Base-by-base conservation (phyloP, 2,888 invertebrate genomes). In the Nephrotoma appendiculata region DNA sequence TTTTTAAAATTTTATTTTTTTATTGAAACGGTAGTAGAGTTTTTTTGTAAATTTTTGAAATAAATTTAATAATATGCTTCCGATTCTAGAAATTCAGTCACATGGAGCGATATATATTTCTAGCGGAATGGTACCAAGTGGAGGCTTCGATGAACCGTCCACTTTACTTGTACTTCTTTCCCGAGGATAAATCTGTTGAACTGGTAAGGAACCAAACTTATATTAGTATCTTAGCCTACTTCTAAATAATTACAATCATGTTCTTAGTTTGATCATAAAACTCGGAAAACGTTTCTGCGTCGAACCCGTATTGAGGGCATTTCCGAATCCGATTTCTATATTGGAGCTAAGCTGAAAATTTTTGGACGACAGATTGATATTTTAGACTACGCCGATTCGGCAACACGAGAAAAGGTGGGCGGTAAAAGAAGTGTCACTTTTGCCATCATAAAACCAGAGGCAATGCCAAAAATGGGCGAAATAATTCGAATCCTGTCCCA, bases 111-210 rank as follows among this genome's bases (percentile, higher is more conserved):
- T 90, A 92, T 88, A 90, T 91, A 45, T 96, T 96, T 91, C 91
- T 94, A 87, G 96, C 96, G 2, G 97, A 98, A 92, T 98, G 97
- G 97, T 97, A 95, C 90, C 98, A 98, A 90, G 94, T 94, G 88
- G 94, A 96, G 89, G 95, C 96, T 0, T 94, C 94, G 71, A 93
- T 96, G 15, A 92, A 95, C 41, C 95, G 96, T 89, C 94, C 94
- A 88, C 98, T 96, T 91, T 93, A 95, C 89, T 91, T 98, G 86
- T 95, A 95, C 89, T 98, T 94, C 90, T 97, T 94, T 91, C 95
- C 95, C 2, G 93, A 92, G 86, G 97, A 98, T 90, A 94, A 94
- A 89, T 95, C 96, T 0, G 91, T 98, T 43, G 98, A 98, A 93
- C 94, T 98, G 92, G 95, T 95, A 92, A 91, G 92, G 90, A 45